Conservation (phyloP, 2,888 invertebrate genomes). For the Pterostichus niger region DNA sequence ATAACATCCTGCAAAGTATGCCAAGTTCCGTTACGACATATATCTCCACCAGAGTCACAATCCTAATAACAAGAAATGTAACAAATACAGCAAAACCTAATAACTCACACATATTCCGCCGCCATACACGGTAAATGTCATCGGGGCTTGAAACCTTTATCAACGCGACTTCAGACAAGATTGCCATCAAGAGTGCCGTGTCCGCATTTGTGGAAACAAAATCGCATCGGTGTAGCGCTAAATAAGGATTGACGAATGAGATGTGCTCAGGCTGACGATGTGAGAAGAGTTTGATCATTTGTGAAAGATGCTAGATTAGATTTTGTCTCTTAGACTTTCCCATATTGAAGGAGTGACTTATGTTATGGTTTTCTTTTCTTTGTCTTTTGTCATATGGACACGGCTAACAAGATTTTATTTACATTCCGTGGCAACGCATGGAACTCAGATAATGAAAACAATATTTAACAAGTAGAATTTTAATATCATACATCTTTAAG, state of each 20-base stretch:
- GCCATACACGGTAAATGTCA: slow-evolving; percentile 41
- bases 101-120: slow-evolving; percentile 5
- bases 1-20: neutral
- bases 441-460: too few relatives aligned
- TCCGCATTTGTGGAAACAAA: slow-evolving; percentile 47
- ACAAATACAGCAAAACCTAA: too few relatives aligned
- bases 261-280: neutral
- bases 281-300: slow-evolving; percentile 34
- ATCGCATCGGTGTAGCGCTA: slow-evolving; percentile 47
- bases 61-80: neutral
- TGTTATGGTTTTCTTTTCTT: too few relatives aligned
- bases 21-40: slow-evolving; percentile 17
- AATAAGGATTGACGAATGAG: slow-evolving; percentile 43
- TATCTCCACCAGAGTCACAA: neutral
- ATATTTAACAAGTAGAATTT: too few relatives aligned
- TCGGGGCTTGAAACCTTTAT: slow-evolving; percentile 43
- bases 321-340: neutral
- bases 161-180: slow-evolving; percentile 12
- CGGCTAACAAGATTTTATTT: too few relatives aligned
- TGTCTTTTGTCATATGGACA: too few relatives aligned
- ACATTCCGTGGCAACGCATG: too few relatives aligned
- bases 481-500: too few relatives aligned
- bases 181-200: slow-evolving; percentile 41
- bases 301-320: slow-evolving; percentile 48
- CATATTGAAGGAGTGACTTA: neutral